Base-by-base conservation (phyloP, 2,888 invertebrate species). In the Apocheima hispidaria region DNA sequence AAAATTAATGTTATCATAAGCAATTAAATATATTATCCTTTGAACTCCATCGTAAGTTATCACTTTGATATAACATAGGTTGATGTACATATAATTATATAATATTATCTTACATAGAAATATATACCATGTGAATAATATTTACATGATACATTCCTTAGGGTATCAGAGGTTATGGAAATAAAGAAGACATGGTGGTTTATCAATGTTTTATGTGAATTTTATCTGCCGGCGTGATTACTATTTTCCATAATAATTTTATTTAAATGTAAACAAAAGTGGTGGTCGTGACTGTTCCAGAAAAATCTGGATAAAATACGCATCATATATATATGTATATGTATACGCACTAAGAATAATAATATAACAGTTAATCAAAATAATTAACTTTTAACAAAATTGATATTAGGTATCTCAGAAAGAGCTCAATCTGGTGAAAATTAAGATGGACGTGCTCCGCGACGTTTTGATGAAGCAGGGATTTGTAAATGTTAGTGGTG, bases 191-290 rank as follows among this genome's bases (percentile, higher is more conserved):
- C 1, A 10, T 16, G 14, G 12, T 28, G 28, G 44, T 44, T 35
- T 49, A 49, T 49, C 49, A 36, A 14, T 49, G 49, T 49, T 49
- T n/a, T 49, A 36, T 50, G 38, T 38, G 36, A 50, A 50, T 50
- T 23, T 50, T 50, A 50, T 50, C 50, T 16, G 14, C 21, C 44
- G 12, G 12, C 38, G 12, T 51, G 38, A 28, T 38, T 51, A 30
- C 40, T 18, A 28, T 51, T 51, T 28, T 51, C 51, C 28, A 40
- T 51, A 40, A 40, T 51, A 30, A 40, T 51, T 18, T 40, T 28
- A 40, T 38, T 51, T 12, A 38, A 30, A 10, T 30, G 20, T 51
- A 51, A 40, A 40, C 40, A 51, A 40, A 18, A 26, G 20, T 40
- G n/a, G 51, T 38, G 40, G 28, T 40, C 51, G 51, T 51, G 40